Evolutionary conservation across 2,113 vertebrate species (phyloP), one percentile per base, ranked within the genome.

Genomic region (Otocyon megalotis): DNA sequence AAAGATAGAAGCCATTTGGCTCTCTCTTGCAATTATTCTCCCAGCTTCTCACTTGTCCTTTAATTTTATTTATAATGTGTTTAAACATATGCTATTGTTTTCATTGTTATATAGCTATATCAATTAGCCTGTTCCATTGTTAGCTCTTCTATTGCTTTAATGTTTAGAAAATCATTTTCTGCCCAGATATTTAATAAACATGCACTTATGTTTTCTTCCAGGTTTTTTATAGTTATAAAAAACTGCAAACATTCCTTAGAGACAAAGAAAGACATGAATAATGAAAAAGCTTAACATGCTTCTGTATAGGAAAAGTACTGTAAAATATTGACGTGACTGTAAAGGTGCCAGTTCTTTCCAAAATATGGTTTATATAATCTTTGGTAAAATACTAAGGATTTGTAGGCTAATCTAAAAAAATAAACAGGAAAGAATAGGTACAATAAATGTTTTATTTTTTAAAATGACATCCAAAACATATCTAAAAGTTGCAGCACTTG

Each of bases 51-150:
- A 53, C 50, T 93, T 56, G 30, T 90, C 67, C 86, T 76, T 92
- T 76, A 48, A 95, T 92, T 79, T 93, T 96, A 95, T 84, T 90
- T 94, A 56, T 92, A 89, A 65, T 93, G 67, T 96, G 11, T 76
- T 82, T 88, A 91, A 91, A 93, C 43, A 90, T 43, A 50, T 13
- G 53, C 81, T 80, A 28, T 32, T 81, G 87, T 76, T 90, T 88
- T 90, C 92, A 87, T 24, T 63, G 26, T 37, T 89, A 63, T 16
- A n/a, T 43, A 56, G 63, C n/a, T 82, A 8, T 24, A 69, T 83
- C 88, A 72, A 56, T 30, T 72, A 77, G 20, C 15, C 20, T 60
- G 93, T 89, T 92, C 58, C 16, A 69, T 43, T 80, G n/a, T 53
- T 96, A 81, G 69, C 8, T 62, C 62, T 93, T 92, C 24, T 26